A percentile compares a stretch with the other conserved stretches of the same genome.
Evolutionary conservation across 1,140 invertebrate species (phyloP).

Genomic region (Heliconius hermathena): DNA sequence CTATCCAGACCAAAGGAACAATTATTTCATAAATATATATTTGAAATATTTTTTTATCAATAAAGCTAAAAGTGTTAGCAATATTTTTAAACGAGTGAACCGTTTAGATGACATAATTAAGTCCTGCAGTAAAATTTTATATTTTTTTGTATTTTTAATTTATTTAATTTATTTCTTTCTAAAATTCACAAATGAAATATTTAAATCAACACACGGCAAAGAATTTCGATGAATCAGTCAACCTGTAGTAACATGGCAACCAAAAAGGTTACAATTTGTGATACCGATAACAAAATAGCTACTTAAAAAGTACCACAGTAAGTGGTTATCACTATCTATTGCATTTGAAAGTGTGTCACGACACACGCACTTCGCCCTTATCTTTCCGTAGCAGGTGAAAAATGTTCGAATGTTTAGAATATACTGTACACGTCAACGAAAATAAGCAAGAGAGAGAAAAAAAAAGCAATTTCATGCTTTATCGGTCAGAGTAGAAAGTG

Average conservation of each 20-base stretch:
- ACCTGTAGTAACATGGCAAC: conserved; percentile 27
- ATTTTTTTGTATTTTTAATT: too few relatives aligned
- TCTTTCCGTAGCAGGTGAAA: conserved; percentile 43
- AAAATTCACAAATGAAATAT: too few relatives aligned
- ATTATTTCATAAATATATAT: too few relatives aligned
- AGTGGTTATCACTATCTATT: conserved; percentile 45
- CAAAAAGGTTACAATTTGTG: conserved; percentile 23
- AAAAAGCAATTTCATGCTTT: background rate
- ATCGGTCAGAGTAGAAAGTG: conserved; percentile 33
- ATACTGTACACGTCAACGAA: background rate
- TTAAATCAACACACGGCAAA: background rate
- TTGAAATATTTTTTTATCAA: too few relatives aligned
- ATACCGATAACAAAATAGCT: conserved; percentile 26
- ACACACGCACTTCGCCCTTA: conserved; percentile 38
- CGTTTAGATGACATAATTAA: too few relatives aligned
- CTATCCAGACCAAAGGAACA: too few relatives aligned
- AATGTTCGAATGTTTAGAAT: conserved; percentile 7
- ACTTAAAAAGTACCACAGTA: conserved; percentile 17
- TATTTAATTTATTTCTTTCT: too few relatives aligned
- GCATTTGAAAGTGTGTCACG: conserved; percentile 61
- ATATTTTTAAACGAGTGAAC: too few relatives aligned
- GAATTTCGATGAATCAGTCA: conserved; percentile 27
- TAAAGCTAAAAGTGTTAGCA: too few relatives aligned
- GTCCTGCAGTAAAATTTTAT: too few relatives aligned
- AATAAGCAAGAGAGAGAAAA: background rate